These are phyloP conservation scores for Pharmacophagus antenor DNA, from an alignment of 2,888 invertebrate genomes.

Conservation along the genomic window DNA sequence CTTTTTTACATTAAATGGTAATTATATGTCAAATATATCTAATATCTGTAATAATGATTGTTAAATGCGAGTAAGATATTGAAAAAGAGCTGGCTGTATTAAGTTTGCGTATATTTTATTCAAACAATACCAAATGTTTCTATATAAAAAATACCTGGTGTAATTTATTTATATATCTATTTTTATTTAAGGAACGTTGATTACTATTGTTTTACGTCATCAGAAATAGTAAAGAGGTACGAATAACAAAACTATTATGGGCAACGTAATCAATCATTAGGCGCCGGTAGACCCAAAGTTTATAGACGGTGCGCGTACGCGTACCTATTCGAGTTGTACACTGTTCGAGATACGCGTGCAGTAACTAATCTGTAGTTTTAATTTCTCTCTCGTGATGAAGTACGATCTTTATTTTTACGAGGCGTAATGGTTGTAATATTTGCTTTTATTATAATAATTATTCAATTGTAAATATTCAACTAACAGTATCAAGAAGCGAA, in stretches of 20 bases:
- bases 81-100: no score
- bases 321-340: constrained; percentile 48
- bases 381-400: not conserved
- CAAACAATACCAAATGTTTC: not conserved
- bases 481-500: no score
- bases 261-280: constrained; percentile 68
- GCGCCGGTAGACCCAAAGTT: constrained; percentile 55
- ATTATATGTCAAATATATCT: no score
- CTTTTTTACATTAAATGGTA: no score
- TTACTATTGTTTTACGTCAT: constrained; percentile 35
- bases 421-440: no score
- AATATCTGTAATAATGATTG: not conserved
- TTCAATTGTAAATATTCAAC: no score
- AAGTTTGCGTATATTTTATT: not conserved
- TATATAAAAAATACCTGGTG: not conserved
- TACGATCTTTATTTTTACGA: no score
- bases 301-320: constrained; percentile 60
- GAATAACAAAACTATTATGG: constrained; percentile 63
- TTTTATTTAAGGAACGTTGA: constrained; percentile 19
- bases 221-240: constrained; percentile 46
- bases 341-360: constrained; percentile 7
- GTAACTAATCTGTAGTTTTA: not conserved
- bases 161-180: constrained; percentile 5
- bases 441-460: no score
- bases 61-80: no score